Percentiles rank a stretch among this genome's conserved stretches.
phyloP scores from a whole-genome alignment of 2,113 vertebrate genomes.

The Semnornis frantzii region DNA sequence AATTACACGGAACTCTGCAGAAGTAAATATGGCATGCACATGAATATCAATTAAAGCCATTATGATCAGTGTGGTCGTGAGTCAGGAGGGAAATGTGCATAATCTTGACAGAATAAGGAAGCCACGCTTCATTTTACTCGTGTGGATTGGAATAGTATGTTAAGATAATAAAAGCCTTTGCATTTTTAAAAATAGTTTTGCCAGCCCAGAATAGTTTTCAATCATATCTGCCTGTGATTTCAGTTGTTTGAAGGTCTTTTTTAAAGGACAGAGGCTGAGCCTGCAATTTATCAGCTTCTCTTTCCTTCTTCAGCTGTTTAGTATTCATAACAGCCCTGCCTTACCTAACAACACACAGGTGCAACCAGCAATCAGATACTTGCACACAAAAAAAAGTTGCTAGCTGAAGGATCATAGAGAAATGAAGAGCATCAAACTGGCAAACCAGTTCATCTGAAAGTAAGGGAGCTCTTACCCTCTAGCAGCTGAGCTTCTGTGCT shows the following conservation, averaged over 20 bases:
- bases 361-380: background rate
- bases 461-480: background rate
- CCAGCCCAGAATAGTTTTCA: conserved; percentile 25
- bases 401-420: background rate
- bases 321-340: background rate
- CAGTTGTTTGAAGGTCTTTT: background rate
- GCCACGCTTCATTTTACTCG: background rate
- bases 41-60: conserved; percentile 74
- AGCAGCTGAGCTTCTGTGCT: background rate
- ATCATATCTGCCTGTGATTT: conserved; percentile 23
- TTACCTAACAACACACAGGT: background rate
- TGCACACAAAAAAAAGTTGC: background rate
- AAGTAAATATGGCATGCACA: conserved; percentile 63
- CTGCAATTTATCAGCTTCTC: background rate
- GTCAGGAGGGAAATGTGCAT: conserved; percentile 66
- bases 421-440: background rate
- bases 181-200: conserved; percentile 48
- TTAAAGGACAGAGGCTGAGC: background rate
- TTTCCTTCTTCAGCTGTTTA: background rate
- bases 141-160: conserved; percentile 9
- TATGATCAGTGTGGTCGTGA: conserved; percentile 51
- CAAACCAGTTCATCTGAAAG: background rate
- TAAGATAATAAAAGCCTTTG: conserved; percentile 41
- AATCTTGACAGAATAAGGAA: conserved; percentile 52
- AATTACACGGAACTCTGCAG: conserved; percentile 54